Evolutionary conservation across 2,797 vertebrate species (phyloP).

Genomic region (Muscicapa comitata): DNA sequence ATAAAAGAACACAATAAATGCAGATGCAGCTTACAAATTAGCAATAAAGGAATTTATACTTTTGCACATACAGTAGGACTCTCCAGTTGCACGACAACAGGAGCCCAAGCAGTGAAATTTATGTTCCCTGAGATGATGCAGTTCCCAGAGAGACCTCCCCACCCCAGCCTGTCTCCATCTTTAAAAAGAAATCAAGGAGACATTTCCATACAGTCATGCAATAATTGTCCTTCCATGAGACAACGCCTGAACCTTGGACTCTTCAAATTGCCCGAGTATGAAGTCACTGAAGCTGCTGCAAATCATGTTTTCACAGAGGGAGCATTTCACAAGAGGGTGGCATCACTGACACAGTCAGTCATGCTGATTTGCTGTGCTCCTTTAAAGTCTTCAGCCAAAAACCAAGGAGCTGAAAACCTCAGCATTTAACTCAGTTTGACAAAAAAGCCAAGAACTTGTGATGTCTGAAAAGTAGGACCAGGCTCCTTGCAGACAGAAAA

Average conservation of each 20-base stretch:
- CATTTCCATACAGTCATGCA: not conserved
- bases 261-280: not conserved
- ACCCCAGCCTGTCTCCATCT: not conserved
- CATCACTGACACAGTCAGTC: not conserved
- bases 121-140: not conserved
- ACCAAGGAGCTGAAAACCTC: not conserved
- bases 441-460: not conserved
- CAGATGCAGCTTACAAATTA: not conserved
- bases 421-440: not conserved
- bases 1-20: not conserved
- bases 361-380: not conserved
- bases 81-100: not conserved
- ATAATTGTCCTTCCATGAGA: not conserved
- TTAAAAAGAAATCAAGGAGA: not conserved
- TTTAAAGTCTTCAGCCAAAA: not conserved
- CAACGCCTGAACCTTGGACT: conserved; percentile 16
- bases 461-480: not conserved
- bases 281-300: conserved; percentile 15
- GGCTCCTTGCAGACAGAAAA: not conserved
- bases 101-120: not conserved
- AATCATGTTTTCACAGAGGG: not conserved
- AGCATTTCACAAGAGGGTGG: not conserved
- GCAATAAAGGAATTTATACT: not conserved
- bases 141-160: not conserved
- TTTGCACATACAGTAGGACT: not conserved